These are phyloP conservation scores for Halesus radiatus DNA, from an alignment of 1,140 invertebrate species.

Conservation along the genomic window DNA sequence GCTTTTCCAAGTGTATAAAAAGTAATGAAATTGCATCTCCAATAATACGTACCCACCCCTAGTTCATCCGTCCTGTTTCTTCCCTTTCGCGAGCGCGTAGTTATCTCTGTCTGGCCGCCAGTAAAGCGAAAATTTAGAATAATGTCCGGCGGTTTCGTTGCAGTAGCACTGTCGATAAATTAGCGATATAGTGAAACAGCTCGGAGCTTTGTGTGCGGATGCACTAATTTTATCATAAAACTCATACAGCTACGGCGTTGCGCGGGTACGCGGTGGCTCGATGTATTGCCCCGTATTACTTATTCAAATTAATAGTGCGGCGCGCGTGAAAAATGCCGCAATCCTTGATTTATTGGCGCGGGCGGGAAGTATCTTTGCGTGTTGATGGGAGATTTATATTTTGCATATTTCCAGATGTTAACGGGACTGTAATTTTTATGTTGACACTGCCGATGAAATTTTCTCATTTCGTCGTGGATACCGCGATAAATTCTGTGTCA, in stretches of 20 bases:
- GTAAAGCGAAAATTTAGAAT: constrained; percentile 41
- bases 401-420: too few relatives aligned
- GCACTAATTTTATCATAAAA: constrained; percentile 26
- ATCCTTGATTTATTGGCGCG: neutral
- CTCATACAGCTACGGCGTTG: neutral
- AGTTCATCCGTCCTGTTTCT: neutral
- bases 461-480: too few relatives aligned
- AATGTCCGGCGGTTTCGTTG: constrained; percentile 43
- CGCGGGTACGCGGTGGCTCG: neutral
- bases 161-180: constrained; percentile 40
- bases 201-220: constrained; percentile 31
- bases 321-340: neutral
- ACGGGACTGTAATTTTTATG: too few relatives aligned
- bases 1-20: too few relatives aligned
- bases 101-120: neutral
- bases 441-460: too few relatives aligned
- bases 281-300: neutral
- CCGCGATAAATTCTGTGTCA: too few relatives aligned
- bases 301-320: constrained; percentile 25
- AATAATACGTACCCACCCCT: neutral
- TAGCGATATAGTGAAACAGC: constrained; percentile 11
- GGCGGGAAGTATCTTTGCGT: too few relatives aligned
- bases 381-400: too few relatives aligned
- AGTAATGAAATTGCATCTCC: too few relatives aligned
- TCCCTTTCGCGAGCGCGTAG: neutral